Conservation (phyloP, 2,797 vertebrate species). For the Thaleichthys pacificus region DNA sequence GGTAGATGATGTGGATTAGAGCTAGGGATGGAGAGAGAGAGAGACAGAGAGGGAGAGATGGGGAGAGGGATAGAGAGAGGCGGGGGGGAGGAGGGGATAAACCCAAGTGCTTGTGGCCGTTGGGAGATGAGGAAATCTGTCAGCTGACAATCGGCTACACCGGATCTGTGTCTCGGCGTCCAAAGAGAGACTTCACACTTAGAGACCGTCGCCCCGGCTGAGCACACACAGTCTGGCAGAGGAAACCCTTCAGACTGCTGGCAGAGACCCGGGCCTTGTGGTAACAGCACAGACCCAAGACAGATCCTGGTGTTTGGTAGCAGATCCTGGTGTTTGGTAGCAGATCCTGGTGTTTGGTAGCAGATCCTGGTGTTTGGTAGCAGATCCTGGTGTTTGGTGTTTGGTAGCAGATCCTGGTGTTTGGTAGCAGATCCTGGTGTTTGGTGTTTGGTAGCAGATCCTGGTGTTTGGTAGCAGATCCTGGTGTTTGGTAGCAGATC, state of each 20-base stretch:
- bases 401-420: background rate
- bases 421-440: slow-evolving; percentile 4
- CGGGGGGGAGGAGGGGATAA: background rate
- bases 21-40: slow-evolving; percentile 9
- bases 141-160: slow-evolving; percentile 45
- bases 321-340: no score
- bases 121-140: slow-evolving; percentile 21
- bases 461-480: background rate
- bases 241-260: background rate
- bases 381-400: no score
- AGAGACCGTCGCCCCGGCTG: background rate
- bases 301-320: no score
- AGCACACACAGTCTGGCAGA: no score
- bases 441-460: slow-evolving; percentile 6
- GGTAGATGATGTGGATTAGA: slow-evolving; percentile 33
- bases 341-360: no score
- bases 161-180: slow-evolving; percentile 34
- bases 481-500: slow-evolving; percentile 8
- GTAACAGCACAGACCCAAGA: no score
- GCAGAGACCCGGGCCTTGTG: background rate
- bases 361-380: no score
- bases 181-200: slow-evolving; percentile 17
- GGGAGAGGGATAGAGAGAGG: background rate
- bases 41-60: background rate
- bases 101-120: slow-evolving; percentile 32